phyloP scores from a whole-genome alignment of 2,888 invertebrate species.

The Trissoscelio sp. region DNA sequence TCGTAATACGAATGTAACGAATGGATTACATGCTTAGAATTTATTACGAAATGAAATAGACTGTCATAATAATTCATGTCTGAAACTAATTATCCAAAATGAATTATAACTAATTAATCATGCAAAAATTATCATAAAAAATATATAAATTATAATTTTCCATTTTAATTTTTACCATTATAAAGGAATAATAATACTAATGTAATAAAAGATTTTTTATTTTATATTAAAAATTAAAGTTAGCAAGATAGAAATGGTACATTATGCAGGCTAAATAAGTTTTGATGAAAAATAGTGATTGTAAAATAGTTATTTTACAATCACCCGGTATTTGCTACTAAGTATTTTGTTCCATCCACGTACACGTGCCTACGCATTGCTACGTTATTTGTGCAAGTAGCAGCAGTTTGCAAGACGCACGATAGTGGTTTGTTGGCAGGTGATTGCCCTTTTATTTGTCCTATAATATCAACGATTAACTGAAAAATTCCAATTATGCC shows the following conservation, averaged over 20 bases:
- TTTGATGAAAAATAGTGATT: neutral
- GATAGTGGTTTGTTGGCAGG: conserved; percentile 73
- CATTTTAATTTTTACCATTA: too few relatives aligned
- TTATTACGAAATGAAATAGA: conserved; percentile 9
- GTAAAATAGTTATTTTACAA: conserved; percentile 47
- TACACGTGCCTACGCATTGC: conserved; percentile 70
- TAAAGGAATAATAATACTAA: too few relatives aligned
- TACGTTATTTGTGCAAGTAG: conserved; percentile 65
- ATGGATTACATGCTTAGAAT: conserved; percentile 31
- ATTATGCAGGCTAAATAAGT: too few relatives aligned
- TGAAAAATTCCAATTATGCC: conserved; percentile 40
- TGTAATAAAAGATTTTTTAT: too few relatives aligned
- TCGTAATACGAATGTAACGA: conserved; percentile 39
- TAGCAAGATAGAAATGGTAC: too few relatives aligned
- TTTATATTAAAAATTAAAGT: too few relatives aligned
- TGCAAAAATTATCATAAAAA: too few relatives aligned
- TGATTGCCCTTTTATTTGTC: conserved; percentile 73
- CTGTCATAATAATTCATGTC: conserved; percentile 14
- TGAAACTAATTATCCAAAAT: neutral
- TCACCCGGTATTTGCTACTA: conserved; percentile 69
- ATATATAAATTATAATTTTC: too few relatives aligned
- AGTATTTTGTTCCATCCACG: conserved; percentile 59
- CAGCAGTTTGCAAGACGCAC: conserved; percentile 61
- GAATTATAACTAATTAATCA: too few relatives aligned
- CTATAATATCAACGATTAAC: conserved; percentile 54